phyloP scores from a whole-genome alignment of 1,140 invertebrate species.

The Musca domestica region DNA sequence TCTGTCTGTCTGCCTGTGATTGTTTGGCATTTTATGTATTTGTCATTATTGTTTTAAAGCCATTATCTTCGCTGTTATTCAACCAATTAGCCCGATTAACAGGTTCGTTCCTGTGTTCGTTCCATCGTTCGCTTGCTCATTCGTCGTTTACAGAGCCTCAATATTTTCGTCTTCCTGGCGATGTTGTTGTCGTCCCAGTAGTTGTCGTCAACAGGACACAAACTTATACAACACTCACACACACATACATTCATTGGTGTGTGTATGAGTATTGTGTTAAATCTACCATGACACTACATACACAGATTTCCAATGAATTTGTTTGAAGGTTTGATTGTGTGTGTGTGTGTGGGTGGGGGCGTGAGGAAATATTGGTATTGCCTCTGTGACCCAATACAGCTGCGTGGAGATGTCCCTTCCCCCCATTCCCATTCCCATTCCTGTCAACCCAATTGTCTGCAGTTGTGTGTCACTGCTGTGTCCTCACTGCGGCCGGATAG shows the following conservation, averaged over 20 bases:
- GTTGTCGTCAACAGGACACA: background rate
- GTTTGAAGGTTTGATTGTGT: background rate
- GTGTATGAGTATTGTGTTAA: background rate
- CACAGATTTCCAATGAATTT: background rate
- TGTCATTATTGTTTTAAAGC: slow-evolving; percentile 21
- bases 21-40: slow-evolving; percentile 11
- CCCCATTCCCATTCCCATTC: background rate
- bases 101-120: background rate
- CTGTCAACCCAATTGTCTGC: too few relatives aligned
- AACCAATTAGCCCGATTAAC: slow-evolving; percentile 25
- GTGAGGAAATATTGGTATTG: too few relatives aligned
- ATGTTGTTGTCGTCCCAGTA: too few relatives aligned
- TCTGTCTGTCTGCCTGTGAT: background rate
- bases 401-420: background rate
- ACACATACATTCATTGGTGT: too few relatives aligned
- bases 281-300: background rate
- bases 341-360: background rate
- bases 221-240: background rate
- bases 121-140: background rate
- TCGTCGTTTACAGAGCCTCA: background rate
- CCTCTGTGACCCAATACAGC: too few relatives aligned
- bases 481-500: too few relatives aligned
- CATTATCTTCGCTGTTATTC: slow-evolving; percentile 23
- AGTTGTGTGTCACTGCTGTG: too few relatives aligned
- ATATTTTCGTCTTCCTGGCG: too few relatives aligned